These are phyloP conservation scores for Carassius auratus DNA, from an alignment of 2,113 vertebrate genomes.

Conservation along the genomic window DNA sequence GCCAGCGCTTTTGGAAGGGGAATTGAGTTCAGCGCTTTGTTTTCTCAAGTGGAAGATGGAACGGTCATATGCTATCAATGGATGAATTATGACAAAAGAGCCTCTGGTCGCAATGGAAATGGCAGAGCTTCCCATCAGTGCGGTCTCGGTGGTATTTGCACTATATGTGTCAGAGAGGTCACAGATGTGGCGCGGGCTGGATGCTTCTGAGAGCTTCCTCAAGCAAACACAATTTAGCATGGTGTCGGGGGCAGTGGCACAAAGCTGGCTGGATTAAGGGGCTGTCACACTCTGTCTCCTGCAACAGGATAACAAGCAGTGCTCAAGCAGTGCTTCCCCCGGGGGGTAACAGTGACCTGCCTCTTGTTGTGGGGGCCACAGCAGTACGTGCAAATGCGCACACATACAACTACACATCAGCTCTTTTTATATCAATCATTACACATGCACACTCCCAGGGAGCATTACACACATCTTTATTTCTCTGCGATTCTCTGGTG, in stretches of 20 bases:
- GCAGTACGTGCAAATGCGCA: neutral
- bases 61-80: slow-evolving; percentile 59
- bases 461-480: neutral
- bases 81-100: slow-evolving; percentile 61
- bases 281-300: slow-evolving; percentile 56
- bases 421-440: slow-evolving; percentile 26
- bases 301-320: slow-evolving; percentile 57
- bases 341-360: slow-evolving; percentile 21
- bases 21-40: slow-evolving; percentile 55
- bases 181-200: slow-evolving; percentile 38
- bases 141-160: slow-evolving; percentile 48
- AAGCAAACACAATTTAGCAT: slow-evolving; percentile 62
- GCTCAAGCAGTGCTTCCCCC: slow-evolving; percentile 17
- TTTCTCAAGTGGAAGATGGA: slow-evolving; percentile 59
- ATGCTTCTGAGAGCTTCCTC: slow-evolving; percentile 54
- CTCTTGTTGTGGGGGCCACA: slow-evolving; percentile 12
- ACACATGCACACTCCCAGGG: slow-evolving; percentile 8
- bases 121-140: slow-evolving; percentile 47
- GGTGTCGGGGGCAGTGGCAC: slow-evolving; percentile 55
- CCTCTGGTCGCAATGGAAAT: slow-evolving; percentile 47
- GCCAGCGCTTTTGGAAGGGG: slow-evolving; percentile 47
- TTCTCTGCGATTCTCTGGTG: neutral
- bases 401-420: neutral
- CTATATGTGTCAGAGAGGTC: slow-evolving; percentile 45
- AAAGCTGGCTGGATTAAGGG: slow-evolving; percentile 58